Percentiles rank a stretch among this genome's conserved stretches.
Evolutionary conservation across 2,888 invertebrate genomes (phyloP).

Genomic region (Phortica okadai): DNA sequence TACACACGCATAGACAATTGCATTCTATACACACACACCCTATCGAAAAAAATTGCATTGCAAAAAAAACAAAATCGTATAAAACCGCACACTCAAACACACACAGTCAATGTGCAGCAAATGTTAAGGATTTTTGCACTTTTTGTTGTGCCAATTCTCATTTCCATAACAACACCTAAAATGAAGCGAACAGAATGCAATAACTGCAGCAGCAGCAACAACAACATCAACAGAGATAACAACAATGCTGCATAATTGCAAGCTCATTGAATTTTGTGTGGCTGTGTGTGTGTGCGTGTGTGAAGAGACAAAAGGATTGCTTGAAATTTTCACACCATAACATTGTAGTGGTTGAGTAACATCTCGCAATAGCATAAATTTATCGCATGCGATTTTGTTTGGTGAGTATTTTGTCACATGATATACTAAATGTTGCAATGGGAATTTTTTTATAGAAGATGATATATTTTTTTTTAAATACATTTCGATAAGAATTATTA

Average conservation of each 20-base stretch:
- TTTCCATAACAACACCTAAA: constrained; percentile 18
- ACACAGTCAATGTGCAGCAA: background rate
- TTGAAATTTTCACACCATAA: constrained; percentile 4
- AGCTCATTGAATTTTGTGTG: background rate
- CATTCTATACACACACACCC: constrained; percentile 21
- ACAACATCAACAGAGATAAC: background rate
- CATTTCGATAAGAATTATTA: too few species aligned
- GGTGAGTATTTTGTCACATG: too few species aligned
- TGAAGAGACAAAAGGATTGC: background rate
- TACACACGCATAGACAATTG: constrained; percentile 30
- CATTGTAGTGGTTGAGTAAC: background rate
- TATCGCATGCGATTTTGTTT: background rate
- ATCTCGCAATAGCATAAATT: background rate
- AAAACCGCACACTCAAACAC: constrained; percentile 11
- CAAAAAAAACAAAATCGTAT: background rate
- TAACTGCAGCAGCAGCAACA: too few species aligned
- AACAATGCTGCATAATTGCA: background rate
- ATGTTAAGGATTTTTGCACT: constrained; percentile 13
- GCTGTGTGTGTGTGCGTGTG: background rate
- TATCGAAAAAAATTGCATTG: background rate
- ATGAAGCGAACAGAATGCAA: background rate
- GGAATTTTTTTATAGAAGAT: too few species aligned
- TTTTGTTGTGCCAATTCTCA: background rate
- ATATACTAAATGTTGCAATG: too few species aligned
- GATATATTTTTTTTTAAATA: too few species aligned